These are phyloP conservation scores for Lucilia sericata DNA, from an alignment of 1,140 invertebrate genomes.

Conservation along the genomic window DNA sequence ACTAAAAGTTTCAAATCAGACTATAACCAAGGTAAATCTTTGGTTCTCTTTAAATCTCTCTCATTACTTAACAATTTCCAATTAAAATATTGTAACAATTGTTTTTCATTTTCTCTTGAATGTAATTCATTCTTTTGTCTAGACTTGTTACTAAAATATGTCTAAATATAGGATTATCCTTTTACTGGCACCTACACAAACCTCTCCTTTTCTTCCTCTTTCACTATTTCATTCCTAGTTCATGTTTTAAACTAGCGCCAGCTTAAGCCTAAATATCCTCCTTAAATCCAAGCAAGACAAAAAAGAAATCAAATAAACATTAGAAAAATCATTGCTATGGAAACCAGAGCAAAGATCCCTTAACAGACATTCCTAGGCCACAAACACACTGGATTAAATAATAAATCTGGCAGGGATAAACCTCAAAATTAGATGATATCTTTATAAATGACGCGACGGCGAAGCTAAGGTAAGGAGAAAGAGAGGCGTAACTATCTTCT, in stretches of 20 bases:
- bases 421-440: not conserved
- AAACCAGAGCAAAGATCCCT: conserved; percentile 15
- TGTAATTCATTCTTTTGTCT: conserved; percentile 56
- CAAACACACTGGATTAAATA: not conserved
- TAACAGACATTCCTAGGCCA: not conserved
- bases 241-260: not conserved
- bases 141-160: conserved; percentile 65
- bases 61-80: no score
- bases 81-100: no score
- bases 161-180: conserved; percentile 65
- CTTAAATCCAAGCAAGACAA: not conserved
- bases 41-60: no score
- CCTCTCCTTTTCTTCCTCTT: not conserved
- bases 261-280: not conserved
- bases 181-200: not conserved
- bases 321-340: not conserved
- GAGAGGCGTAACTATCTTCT: no score
- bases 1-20: no score
- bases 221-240: not conserved
- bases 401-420: conserved; percentile 23
- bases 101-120: no score
- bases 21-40: no score
- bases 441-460: not conserved
- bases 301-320: conserved; percentile 39
- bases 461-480: no score